Evolutionary conservation across 2,797 vertebrate genomes (phyloP).

Genomic region (Cuniculus paca): DNA sequence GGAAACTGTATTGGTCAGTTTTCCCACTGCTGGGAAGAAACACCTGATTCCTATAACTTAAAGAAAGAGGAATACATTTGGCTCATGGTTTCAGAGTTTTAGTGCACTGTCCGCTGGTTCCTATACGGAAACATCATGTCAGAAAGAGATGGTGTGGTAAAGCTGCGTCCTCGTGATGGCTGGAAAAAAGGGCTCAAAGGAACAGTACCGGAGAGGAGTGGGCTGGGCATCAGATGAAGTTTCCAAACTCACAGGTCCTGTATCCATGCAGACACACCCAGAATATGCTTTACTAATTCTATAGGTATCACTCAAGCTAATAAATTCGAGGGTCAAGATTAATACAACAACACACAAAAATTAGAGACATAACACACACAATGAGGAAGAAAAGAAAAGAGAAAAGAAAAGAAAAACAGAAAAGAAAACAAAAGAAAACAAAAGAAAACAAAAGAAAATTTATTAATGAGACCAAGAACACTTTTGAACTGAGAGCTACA

Average conservation of each 20-base stretch:
- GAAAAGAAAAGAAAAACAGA: no score
- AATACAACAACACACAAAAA: background rate
- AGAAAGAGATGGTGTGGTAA: background rate
- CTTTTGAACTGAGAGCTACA: background rate
- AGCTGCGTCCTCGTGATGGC: background rate
- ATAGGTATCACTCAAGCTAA: background rate
- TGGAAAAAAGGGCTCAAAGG: background rate
- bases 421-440: no score
- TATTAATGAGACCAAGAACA: background rate
- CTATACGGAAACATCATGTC: background rate
- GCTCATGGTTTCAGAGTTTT: background rate
- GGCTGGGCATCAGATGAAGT: background rate
- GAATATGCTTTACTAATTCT: background rate
- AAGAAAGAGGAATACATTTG: background rate
- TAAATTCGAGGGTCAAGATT: background rate
- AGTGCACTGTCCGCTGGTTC: background rate
- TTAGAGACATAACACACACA: background rate
- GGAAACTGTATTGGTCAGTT: background rate
- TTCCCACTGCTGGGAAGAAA: background rate
- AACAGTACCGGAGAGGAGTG: background rate
- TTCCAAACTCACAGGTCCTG: background rate
- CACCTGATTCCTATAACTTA: background rate
- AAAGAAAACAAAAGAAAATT: background rate
- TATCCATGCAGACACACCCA: background rate
- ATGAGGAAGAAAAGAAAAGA: no score